phyloP scores from a whole-genome alignment of 2,797 vertebrate genomes.

The Clarias fuscus region DNA sequence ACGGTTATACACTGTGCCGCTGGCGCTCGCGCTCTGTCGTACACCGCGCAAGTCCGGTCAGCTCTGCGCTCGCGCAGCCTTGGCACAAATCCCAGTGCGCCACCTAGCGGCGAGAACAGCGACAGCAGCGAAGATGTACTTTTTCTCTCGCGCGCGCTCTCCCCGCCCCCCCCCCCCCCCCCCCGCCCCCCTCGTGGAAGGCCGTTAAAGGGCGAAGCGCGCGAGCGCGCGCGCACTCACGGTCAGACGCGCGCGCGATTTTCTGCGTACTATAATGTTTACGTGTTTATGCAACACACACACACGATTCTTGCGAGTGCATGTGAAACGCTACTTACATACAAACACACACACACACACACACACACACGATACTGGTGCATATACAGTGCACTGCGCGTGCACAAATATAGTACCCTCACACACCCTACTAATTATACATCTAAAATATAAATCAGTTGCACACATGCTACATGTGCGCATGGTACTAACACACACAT shows the following conservation, averaged over 20 bases:
- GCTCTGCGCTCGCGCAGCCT: conserved; percentile 49
- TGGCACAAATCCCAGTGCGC: conserved; percentile 59
- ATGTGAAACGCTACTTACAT: not conserved
- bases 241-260: not conserved
- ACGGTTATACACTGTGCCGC: conserved; percentile 32
- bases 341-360: not conserved
- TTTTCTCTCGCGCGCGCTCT: not conserved
- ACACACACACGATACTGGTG: not conserved
- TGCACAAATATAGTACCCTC: not conserved
- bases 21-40: conserved; percentile 30
- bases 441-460: not conserved
- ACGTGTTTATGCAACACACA: not conserved
- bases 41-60: conserved; percentile 39
- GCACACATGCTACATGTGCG: conserved; percentile 17
- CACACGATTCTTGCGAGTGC: not conserved
- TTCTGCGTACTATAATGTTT: too few relatives aligned
- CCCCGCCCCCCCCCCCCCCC: too few relatives aligned
- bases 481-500: not conserved
- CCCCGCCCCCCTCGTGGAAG: too few relatives aligned
- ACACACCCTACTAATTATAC: too few relatives aligned
- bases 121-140: not conserved
- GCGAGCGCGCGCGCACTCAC: not conserved
- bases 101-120: conserved; percentile 66
- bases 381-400: not conserved
- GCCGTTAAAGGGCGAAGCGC: not conserved